phyloP scores from a whole-genome alignment of 2,888 invertebrate species.

The Drosophila kambysellisi region DNA sequence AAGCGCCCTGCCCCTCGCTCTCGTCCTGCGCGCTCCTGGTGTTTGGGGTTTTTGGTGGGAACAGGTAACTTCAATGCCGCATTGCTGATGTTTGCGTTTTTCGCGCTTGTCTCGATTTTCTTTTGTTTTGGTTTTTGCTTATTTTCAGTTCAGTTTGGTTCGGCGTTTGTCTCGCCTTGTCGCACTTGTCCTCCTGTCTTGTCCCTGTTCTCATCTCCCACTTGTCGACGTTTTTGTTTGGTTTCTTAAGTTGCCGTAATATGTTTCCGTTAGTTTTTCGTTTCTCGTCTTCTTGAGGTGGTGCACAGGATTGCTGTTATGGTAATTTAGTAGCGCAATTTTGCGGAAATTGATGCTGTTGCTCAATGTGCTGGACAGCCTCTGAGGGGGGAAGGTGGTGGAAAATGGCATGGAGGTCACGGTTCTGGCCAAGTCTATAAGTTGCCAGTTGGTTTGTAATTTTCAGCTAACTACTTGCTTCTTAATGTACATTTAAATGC shows the following conservation, averaged over 20 bases:
- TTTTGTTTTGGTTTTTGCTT: slow-evolving; percentile 33
- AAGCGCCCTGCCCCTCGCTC: slow-evolving; percentile 5
- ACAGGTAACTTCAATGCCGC: slow-evolving; percentile 72
- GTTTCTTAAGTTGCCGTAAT: slow-evolving; percentile 64
- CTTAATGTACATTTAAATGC: slow-evolving; percentile 43
- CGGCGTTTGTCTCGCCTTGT: slow-evolving; percentile 43
- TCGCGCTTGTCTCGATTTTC: slow-evolving; percentile 44
- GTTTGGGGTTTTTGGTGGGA: background rate
- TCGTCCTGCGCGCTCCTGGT: background rate
- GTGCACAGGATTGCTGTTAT: slow-evolving; percentile 56
- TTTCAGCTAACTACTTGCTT: slow-evolving; percentile 13
- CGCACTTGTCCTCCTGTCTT: slow-evolving; percentile 9
- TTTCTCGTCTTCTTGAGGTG: slow-evolving; percentile 6
- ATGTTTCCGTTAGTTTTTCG: slow-evolving; percentile 68
- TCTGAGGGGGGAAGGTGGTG: background rate
- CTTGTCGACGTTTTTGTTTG: slow-evolving; percentile 56
- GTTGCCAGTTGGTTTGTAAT: slow-evolving; percentile 20
- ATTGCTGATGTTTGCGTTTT: slow-evolving; percentile 79
- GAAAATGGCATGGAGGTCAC: background rate
- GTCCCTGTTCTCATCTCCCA: slow-evolving; percentile 41
- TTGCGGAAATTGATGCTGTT: slow-evolving; percentile 81
- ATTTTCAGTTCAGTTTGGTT: slow-evolving; percentile 26
- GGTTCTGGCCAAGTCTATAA: slow-evolving; percentile 2
- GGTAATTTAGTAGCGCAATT: slow-evolving; percentile 83
- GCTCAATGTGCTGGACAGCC: slow-evolving; percentile 16